These are phyloP conservation scores for Plumapathes pennacea DNA, from an alignment of 92 coral and sea anemone genomes.

Conservation along the genomic window DNA sequence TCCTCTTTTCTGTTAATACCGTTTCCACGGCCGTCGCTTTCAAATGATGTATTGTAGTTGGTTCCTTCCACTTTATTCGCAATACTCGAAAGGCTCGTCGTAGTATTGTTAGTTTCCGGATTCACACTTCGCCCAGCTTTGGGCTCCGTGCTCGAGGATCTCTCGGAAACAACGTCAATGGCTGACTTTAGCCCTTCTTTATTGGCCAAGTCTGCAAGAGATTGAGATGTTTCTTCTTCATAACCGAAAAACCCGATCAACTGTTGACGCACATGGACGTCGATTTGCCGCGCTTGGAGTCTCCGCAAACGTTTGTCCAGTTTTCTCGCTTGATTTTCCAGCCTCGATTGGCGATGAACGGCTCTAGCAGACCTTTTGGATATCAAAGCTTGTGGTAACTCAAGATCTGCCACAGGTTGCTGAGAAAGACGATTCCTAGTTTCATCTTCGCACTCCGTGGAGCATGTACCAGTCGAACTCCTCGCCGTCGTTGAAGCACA, in stretches of 20 bases:
- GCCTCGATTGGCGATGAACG: constrained; percentile 72
- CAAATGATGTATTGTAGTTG: too few relatives aligned
- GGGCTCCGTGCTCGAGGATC: too few relatives aligned
- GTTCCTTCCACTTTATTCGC: constrained; percentile 24
- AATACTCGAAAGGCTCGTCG: constrained; percentile 16
- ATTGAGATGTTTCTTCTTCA: constrained; percentile 33
- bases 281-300: constrained; percentile 99
- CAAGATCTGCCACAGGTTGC: constrained; percentile 84
- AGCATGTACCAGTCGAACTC: constrained; percentile 91
- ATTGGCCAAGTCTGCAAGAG: too few relatives aligned
- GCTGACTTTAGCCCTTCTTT: constrained; percentile 26
- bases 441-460: constrained; percentile 73
- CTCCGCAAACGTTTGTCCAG: constrained; percentile 98
- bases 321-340: constrained; percentile 81
- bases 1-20: constrained; percentile 21
- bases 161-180: constrained; percentile 20
- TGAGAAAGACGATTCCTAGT: constrained; percentile 65
- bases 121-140: constrained; percentile 28
- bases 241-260: constrained; percentile 71
- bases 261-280: constrained; percentile 97
- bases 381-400: constrained; percentile 63
- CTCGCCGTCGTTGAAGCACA: constrained; percentile 93
- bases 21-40: constrained; percentile 17
- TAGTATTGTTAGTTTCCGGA: constrained; percentile 17
- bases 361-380: constrained; percentile 67